These are phyloP conservation scores for Glyphotaelius pellucidus DNA, from an alignment of 2,888 invertebrate genomes.

Conservation along the genomic window DNA sequence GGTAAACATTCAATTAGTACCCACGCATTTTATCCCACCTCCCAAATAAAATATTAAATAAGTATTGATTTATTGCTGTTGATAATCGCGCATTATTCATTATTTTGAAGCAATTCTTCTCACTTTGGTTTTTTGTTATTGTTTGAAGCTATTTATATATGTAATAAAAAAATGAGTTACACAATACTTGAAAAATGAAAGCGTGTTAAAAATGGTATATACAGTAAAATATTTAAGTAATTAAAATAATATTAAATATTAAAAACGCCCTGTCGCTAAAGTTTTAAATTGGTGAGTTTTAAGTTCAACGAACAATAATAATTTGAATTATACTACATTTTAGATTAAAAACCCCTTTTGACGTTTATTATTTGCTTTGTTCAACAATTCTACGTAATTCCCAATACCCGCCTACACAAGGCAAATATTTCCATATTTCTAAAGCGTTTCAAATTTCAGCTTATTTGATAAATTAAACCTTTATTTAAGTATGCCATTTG, in stretches of 20 bases:
- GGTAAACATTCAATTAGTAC: background rate
- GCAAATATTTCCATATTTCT: background rate
- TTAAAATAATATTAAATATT: no score
- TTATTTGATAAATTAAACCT: conserved; percentile 2
- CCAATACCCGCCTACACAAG: background rate
- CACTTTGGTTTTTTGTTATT: no score
- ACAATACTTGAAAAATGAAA: no score
- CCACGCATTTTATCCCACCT: background rate
- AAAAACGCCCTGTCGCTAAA: background rate
- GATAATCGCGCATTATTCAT: background rate
- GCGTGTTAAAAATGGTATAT: no score
- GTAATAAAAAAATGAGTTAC: no score
- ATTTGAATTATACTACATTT: background rate
- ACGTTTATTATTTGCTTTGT: background rate
- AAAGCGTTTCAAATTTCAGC: background rate
- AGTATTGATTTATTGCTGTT: background rate
- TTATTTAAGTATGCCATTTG: conserved; percentile 11
- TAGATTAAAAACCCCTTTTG: background rate
- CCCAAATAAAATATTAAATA: background rate
- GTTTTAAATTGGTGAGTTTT: background rate
- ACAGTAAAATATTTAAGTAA: no score
- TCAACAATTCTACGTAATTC: background rate
- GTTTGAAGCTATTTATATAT: no score
- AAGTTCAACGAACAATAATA: background rate
- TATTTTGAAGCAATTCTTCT: no score